Percentiles rank a stretch among this genome's conserved stretches.
These are phyloP conservation scores for Burhinus oedicnemus DNA, from an alignment of 2,113 vertebrate species.

Conservation along the genomic window DNA sequence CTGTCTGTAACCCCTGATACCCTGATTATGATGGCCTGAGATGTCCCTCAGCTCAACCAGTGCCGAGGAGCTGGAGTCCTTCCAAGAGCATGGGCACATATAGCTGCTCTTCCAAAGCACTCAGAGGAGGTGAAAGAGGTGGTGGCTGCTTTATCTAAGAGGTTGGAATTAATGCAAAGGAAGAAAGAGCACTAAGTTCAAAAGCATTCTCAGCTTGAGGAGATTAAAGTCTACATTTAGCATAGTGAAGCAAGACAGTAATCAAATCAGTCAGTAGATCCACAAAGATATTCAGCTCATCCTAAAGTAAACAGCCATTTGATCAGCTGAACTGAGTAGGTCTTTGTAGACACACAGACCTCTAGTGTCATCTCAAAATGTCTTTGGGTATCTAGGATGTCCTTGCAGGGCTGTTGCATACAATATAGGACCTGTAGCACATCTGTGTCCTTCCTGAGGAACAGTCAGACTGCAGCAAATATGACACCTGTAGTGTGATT, in stretches of 20 bases:
- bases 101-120: background rate
- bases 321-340: background rate
- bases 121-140: background rate
- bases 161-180: background rate
- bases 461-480: too few relatives aligned
- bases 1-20: background rate
- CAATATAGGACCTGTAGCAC: too few relatives aligned
- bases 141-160: background rate
- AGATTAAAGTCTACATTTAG: background rate
- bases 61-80: background rate
- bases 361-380: too few relatives aligned
- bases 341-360: background rate
- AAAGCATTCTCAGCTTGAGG: background rate
- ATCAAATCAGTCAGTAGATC: background rate
- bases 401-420: too few relatives aligned
- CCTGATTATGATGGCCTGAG: background rate
- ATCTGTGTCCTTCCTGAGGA: too few relatives aligned
- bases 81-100: background rate
- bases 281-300: background rate
- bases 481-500: too few relatives aligned
- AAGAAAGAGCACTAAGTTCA: background rate
- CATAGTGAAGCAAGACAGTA: background rate
- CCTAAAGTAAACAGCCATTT: background rate
- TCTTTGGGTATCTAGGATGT: too few relatives aligned
- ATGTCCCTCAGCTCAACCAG: background rate